phyloP scores from a whole-genome alignment of 2,888 invertebrate species.

The Cryptocephalus moraei region DNA sequence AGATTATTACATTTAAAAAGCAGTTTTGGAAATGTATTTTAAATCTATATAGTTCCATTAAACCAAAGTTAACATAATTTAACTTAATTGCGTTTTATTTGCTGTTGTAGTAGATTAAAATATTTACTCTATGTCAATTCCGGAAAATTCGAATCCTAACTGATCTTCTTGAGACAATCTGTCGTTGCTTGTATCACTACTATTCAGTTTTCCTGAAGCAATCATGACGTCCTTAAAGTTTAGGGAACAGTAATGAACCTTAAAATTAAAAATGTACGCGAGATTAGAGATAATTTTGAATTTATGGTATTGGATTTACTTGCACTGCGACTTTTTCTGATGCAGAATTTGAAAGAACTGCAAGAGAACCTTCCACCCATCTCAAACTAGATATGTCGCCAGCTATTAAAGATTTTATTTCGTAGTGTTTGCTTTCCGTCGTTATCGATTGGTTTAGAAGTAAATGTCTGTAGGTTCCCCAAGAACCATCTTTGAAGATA shows the following conservation, averaged over 20 bases:
- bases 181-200: constrained; percentile 63
- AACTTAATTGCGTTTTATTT: no score
- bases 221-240: no score
- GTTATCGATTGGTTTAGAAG: constrained; percentile 45
- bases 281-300: no score
- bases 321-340: neutral
- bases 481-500: constrained; percentile 51
- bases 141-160: constrained; percentile 59
- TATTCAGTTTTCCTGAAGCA: no score
- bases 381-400: constrained; percentile 78
- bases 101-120: no score
- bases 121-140: no score
- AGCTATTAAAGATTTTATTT: constrained; percentile 63
- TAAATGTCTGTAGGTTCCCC: constrained; percentile 72
- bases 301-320: no score
- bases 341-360: neutral
- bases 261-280: no score
- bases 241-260: constrained; percentile 56
- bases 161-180: constrained; percentile 53
- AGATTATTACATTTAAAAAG: no score
- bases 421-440: constrained; percentile 55
- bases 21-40: no score
- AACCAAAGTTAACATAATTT: no score
- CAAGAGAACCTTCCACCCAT: constrained; percentile 62
- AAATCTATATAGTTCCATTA: no score